Evolutionary conservation across 2,113 vertebrate genomes (phyloP).

Genomic region (Lepus americanus): DNA sequence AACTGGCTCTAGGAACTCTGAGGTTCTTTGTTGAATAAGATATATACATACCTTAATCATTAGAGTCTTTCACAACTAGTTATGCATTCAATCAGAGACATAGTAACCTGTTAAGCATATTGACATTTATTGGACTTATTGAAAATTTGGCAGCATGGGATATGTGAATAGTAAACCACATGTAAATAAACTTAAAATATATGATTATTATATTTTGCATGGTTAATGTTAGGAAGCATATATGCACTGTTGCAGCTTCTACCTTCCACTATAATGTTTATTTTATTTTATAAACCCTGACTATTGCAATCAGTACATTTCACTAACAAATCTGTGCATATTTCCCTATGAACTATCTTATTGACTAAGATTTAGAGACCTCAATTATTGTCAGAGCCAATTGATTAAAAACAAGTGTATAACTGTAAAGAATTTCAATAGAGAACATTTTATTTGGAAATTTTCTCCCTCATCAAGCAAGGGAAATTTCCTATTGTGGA

Average conservation of each 20-base stretch:
- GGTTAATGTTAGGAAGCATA: not conserved
- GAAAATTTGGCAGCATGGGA: not conserved
- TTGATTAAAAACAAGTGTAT: not conserved
- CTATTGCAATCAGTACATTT: not conserved
- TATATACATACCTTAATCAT: not conserved
- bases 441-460: not conserved
- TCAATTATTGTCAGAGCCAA: not conserved
- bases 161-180: not conserved
- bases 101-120: not conserved
- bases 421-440: not conserved
- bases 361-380: not conserved
- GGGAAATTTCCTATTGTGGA: not conserved
- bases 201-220: not conserved
- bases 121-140: not conserved
- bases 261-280: not conserved
- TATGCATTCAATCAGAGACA: not conserved
- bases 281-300: not conserved
- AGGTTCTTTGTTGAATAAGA: not conserved
- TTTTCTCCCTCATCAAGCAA: not conserved
- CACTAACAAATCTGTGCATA: not conserved
- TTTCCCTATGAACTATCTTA: not conserved
- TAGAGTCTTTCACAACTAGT: not conserved
- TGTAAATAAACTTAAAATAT: not conserved
- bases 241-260: not conserved
- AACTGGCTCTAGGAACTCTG: not conserved